Percentiles rank a stretch among this genome's conserved stretches.
Evolutionary conservation across 1,140 invertebrate species (phyloP).

Genomic region (Nomia melanderi): DNA sequence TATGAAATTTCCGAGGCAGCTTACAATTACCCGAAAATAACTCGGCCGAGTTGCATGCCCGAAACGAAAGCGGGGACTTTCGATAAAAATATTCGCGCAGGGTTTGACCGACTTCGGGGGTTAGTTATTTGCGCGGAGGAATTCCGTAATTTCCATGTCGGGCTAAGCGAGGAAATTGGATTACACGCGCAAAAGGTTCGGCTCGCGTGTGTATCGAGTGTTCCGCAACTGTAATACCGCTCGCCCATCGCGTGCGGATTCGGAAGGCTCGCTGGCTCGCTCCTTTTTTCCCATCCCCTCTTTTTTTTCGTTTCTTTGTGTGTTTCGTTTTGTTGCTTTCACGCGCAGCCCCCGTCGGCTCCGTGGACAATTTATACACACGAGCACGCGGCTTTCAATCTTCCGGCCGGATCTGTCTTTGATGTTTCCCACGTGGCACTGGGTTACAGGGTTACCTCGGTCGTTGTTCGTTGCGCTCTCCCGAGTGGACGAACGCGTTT

Average conservation of each 20-base stretch:
- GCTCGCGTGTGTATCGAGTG: background rate
- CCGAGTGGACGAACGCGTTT: no score
- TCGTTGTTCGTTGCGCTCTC: background rate
- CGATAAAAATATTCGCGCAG: background rate
- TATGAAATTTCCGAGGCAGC: no score
- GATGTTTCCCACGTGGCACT: slow-evolving; percentile 2
- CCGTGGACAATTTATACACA: background rate
- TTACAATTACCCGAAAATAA: background rate
- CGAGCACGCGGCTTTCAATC: background rate
- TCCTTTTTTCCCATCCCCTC: background rate
- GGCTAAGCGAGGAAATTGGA: background rate
- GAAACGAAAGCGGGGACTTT: background rate
- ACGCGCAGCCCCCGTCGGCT: background rate
- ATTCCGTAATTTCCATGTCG: background rate
- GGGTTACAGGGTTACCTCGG: no score
- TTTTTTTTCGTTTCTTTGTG: no score
- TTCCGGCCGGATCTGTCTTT: background rate
- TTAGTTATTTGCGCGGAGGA: background rate
- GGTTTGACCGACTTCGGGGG: background rate
- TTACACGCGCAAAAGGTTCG: background rate
- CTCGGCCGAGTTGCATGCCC: background rate
- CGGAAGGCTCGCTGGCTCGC: background rate
- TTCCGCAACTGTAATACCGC: background rate
- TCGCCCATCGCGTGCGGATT: background rate
- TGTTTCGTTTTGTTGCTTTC: no score